Base-by-base conservation (phyloP, 2,888 invertebrate species). In the Sphaeridia pumilis region DNA sequence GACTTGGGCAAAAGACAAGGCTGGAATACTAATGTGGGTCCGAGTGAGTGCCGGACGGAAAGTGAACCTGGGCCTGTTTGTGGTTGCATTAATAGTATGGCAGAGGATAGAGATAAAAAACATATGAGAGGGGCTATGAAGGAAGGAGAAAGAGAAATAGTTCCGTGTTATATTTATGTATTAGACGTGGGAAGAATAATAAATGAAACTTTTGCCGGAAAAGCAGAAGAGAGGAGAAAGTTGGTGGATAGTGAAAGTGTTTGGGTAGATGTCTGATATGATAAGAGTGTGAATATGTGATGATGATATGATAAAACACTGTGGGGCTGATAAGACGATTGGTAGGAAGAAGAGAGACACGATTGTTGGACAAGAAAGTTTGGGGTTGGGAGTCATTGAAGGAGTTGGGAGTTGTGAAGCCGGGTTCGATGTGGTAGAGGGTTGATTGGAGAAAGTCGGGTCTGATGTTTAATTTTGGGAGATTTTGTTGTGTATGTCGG, bases 11-110 rank as follows among this genome's bases (percentile, higher is more conserved):
- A 44, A 49, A 34, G 41, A 41, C 50, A 35, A 14, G 55, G 50
- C 44, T 48, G 43, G 58, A 58, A 58, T 58, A 58, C 56, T 56
- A 58, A 58, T 58, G 56, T 28, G 41, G n/a, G n/a, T n/a, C n/a
- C n/a, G n/a, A n/a, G n/a, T n/a, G n/a, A n/a, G n/a, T n/a, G n/a
- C 20, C 5, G 38, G 38, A 5, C 10, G 12, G 20, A 14, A 38
- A 38, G 38, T 17, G 31, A 46, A 46, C 46, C 46, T 52, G 36
- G 46, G 41, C n/a, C 38, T 52, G 36, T 41, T 52, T 17, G 20
- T 38, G 17, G 38, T 14, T 38, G 38, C 5, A 20, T 5, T 17
- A 38, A 38, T 38, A 38, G 17, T 17, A 38, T 14, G n/a, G n/a
- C n/a, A n/a, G n/a, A n/a, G n/a, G n/a, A n/a, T n/a, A n/a, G n/a